phyloP scores from a whole-genome alignment of 1,140 invertebrate genomes.

The Ostrea denselamellosa region DNA sequence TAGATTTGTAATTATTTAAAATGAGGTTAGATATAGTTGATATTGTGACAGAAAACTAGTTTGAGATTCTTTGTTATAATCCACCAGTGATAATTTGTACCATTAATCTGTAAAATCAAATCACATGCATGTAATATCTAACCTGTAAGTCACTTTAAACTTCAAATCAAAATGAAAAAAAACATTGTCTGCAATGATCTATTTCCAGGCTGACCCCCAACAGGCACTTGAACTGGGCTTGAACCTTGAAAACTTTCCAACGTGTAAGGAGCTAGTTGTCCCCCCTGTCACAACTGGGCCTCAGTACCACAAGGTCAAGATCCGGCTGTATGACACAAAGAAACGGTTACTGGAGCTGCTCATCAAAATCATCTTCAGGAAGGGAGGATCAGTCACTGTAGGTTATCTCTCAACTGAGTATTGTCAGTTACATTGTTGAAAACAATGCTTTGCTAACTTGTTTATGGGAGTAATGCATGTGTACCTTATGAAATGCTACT shows the following conservation, averaged over 20 bases:
- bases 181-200: neutral
- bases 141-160: too few species aligned
- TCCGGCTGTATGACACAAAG: constrained; percentile 86
- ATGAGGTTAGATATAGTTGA: too few species aligned
- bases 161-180: too few species aligned
- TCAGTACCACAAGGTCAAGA: constrained; percentile 68
- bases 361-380: constrained; percentile 81
- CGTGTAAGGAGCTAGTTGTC: constrained; percentile 82
- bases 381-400: constrained; percentile 83
- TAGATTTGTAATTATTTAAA: too few species aligned
- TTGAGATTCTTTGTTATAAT: too few species aligned
- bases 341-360: constrained; percentile 88
- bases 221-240: constrained; percentile 86
- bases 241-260: constrained; percentile 90
- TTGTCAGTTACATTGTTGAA: neutral
- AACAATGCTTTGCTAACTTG: too few species aligned
- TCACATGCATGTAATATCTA: too few species aligned
- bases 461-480: too few species aligned
- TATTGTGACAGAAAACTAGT: too few species aligned
- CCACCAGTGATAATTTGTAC: too few species aligned
- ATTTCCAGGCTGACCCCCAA: constrained; percentile 85
- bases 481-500: too few species aligned
- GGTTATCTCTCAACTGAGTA: constrained; percentile 14
- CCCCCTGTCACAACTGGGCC: constrained; percentile 76
- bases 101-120: too few species aligned